Evolutionary conservation across 2,113 vertebrate species (phyloP).

Genomic region (Osmerus mordax): DNA sequence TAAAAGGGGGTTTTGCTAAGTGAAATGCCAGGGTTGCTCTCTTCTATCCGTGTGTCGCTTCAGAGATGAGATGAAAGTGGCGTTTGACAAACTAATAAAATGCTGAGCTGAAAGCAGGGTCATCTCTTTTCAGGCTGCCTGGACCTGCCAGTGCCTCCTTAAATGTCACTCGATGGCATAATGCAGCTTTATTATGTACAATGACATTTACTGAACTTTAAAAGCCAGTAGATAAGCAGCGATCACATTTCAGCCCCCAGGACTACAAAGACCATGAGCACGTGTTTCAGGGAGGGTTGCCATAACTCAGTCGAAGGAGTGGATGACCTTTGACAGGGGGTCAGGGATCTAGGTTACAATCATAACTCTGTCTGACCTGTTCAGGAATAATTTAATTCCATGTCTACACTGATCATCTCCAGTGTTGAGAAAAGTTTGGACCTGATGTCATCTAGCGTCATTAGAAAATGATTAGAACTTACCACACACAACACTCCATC

Average conservation of each 20-base stretch:
- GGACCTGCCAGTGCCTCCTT: conserved; percentile 51
- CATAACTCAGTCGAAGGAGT: conserved; percentile 9
- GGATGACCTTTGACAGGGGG: conserved; percentile 11
- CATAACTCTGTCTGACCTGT: not conserved
- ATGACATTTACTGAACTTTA: conserved; percentile 80
- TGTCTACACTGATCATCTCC: too few species aligned
- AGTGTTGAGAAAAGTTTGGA: too few species aligned
- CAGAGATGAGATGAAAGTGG: conserved; percentile 14
- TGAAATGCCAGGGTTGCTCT: conserved; percentile 29
- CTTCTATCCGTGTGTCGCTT: conserved; percentile 1
- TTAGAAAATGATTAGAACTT: conserved; percentile 19
- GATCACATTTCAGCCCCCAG: conserved; percentile 57
- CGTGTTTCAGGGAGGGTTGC: conserved; percentile 31
- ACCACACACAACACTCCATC: conserved; percentile 68
- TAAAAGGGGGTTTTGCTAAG: conserved; percentile 6
- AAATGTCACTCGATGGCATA: conserved; percentile 71
- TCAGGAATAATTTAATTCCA: too few species aligned
- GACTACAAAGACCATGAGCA: conserved; percentile 55
- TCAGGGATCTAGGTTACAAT: not conserved
- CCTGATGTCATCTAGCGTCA: too few species aligned
- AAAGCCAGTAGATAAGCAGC: conserved; percentile 69
- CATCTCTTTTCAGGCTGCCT: conserved; percentile 36
- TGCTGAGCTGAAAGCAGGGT: conserved; percentile 47
- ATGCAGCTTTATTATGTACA: conserved; percentile 70
- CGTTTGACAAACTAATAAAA: conserved; percentile 53